These are phyloP conservation scores for Spisula solida DNA, from an alignment of 2,888 invertebrate genomes.

Conservation along the genomic window DNA sequence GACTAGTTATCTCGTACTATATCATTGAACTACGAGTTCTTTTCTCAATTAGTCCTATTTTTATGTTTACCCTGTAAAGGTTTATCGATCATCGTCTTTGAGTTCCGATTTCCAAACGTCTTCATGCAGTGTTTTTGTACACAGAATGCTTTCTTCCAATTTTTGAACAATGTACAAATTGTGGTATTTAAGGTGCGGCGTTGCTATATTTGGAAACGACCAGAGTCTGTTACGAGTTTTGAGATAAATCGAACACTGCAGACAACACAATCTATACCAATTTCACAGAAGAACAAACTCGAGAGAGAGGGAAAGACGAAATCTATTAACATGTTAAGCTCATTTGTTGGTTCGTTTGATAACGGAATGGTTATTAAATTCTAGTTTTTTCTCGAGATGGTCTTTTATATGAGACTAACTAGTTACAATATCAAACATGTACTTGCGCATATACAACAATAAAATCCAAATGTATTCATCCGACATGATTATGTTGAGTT, in stretches of 20 bases:
- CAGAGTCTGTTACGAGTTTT: not conserved
- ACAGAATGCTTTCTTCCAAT: not conserved
- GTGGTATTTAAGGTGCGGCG: not conserved
- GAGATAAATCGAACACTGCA: not conserved
- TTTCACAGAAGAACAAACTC: too few relatives aligned
- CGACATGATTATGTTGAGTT: too few relatives aligned
- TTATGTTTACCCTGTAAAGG: not conserved
- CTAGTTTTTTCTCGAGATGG: too few relatives aligned
- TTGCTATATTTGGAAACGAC: conserved; percentile 9
- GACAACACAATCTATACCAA: not conserved
- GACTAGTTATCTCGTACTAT: too few relatives aligned
- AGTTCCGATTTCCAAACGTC: not conserved
- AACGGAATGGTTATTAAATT: too few relatives aligned
- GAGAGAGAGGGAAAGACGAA: too few relatives aligned
- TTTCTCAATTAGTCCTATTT: not conserved
- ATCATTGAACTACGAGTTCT: not conserved
- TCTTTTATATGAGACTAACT: too few relatives aligned
- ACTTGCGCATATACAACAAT: too few relatives aligned
- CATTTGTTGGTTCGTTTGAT: too few relatives aligned
- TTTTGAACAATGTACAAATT: conserved; percentile 2
- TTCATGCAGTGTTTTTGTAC: conserved; percentile 7
- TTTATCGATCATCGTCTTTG: not conserved
- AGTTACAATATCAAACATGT: too few relatives aligned
- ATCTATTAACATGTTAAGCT: too few relatives aligned
- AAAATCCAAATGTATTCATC: too few relatives aligned